Base-by-base conservation (phyloP, 2,797 vertebrate species). In the Melanotaenia trifasciata region DNA sequence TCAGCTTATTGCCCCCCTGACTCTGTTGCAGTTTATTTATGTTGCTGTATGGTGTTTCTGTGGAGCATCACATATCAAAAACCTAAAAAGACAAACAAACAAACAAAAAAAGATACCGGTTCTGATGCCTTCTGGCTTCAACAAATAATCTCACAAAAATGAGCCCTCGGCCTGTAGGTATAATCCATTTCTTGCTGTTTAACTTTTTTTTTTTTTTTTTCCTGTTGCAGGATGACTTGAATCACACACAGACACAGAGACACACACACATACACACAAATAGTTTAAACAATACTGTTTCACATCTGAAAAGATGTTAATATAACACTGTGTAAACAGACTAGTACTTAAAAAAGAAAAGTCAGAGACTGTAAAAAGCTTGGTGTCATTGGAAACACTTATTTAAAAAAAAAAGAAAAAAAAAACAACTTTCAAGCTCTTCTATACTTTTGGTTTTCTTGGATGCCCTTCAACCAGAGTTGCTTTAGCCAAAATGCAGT, bases 1-100 rank as follows among this genome's bases (percentile, higher is more conserved):
- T 0, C 33, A 66, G 57, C 40, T 72, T 59, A 38, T 61, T 56
- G 60, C 62, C 53, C 69, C 69, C 63, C 54, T 57, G 53, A 14
- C 59, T 75, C 58, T 50, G 58, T 68, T 43, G 43, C 47, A 56
- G 35, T 78, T 85, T 85, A 70, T 84, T 9, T 80, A 65, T 84
- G 45, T 67, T 72, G 38, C 72, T 53, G 70, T 61, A 38, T 20
- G 67, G 38, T 18, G 51, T 65, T 59, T 67, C 83, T 81, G 75
- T 67, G 58, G 57, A 71, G 58, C 28, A 18, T 50, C 30, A 24
- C 38, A 16, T 65, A 36, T 60, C 38, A 58, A 75, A 73, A 68
- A 67, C 24, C 16, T 32, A 18, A 54, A 18, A 3, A 28, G 5
- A 5, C 5, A 30, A 18, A 56, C 9, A 35, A 11, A 47, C 1